A percentile compares a stretch with the other conserved stretches of the same genome.
phyloP scores from a whole-genome alignment of 2,888 invertebrate species.

The Xanthia togata region DNA sequence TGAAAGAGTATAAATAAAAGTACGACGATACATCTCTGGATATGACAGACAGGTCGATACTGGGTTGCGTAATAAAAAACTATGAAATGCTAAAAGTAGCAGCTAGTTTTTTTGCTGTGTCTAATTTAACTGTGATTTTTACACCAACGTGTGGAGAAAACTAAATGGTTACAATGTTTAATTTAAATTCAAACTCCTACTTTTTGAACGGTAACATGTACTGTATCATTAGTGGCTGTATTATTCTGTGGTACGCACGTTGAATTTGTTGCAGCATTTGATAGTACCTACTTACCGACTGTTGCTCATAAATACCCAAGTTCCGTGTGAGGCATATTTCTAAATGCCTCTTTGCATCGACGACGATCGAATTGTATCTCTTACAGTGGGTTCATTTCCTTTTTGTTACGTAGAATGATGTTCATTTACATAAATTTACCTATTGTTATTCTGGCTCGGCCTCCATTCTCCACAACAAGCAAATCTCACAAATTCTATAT shows the following conservation, averaged over 20 bases:
- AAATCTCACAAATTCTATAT: slow-evolving; percentile 77
- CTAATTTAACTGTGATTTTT: slow-evolving; percentile 31
- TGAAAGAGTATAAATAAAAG: slow-evolving; percentile 68
- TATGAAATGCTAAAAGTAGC: slow-evolving; percentile 32
- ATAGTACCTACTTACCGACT: neutral
- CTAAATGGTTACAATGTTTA: slow-evolving; percentile 43
- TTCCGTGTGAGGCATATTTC: slow-evolving; percentile 75
- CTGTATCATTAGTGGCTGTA: slow-evolving; percentile 20
- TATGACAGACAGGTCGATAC: slow-evolving; percentile 54
- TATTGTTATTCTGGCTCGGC: slow-evolving; percentile 86
- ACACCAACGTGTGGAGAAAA: slow-evolving; percentile 36
- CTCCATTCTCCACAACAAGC: slow-evolving; percentile 79
- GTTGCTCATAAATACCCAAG: slow-evolving; percentile 50
- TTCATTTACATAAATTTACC: slow-evolving; percentile 90
- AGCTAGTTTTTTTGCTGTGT: slow-evolving; percentile 23
- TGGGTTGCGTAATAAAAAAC: slow-evolving; percentile 49
- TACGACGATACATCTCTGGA: slow-evolving; percentile 53
- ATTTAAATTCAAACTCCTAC: slow-evolving; percentile 48
- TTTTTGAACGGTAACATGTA: slow-evolving; percentile 24
- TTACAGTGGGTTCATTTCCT: slow-evolving; percentile 84
- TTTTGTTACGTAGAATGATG: slow-evolving; percentile 85
- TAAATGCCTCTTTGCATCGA: slow-evolving; percentile 75
- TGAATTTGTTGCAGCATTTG: slow-evolving; percentile 19
- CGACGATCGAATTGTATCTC: slow-evolving; percentile 83
- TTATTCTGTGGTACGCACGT: slow-evolving; percentile 2